Conservation (phyloP, 2,113 vertebrate species). For the Melanerpes aurifrons region DNA sequence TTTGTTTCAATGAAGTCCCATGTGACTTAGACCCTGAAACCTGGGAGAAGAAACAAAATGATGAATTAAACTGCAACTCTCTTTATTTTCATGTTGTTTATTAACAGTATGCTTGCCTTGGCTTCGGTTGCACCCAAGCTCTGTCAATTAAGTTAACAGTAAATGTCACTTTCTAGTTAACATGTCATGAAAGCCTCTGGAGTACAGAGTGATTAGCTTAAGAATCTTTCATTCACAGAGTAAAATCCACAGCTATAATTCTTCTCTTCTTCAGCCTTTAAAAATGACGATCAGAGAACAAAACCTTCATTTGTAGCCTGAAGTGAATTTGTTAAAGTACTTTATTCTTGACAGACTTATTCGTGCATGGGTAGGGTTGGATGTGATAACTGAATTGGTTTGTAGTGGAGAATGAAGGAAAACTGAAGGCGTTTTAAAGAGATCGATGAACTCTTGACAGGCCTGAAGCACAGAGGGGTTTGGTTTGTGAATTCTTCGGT, state of each 20-base stretch:
- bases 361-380: background rate
- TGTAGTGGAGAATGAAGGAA: background rate
- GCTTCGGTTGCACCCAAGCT: background rate
- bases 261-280: background rate
- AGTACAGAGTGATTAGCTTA: background rate
- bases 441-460: background rate
- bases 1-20: background rate
- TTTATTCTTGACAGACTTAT: background rate
- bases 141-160: background rate
- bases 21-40: background rate
- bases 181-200: background rate
- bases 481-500: background rate
- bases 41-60: background rate
- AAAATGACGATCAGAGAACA: background rate
- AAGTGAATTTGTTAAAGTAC: background rate
- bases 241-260: background rate
- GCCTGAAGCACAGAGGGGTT: background rate
- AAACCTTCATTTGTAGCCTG: background rate
- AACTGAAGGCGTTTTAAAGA: background rate
- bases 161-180: background rate
- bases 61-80: background rate
- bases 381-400: background rate
- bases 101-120: constrained; percentile 5
- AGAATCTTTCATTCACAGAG: background rate
- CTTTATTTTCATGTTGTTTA: background rate